A percentile compares a stretch with the other conserved stretches of the same genome.
Conservation (phyloP, 2,888 invertebrate genomes). For the Thera britannica region DNA sequence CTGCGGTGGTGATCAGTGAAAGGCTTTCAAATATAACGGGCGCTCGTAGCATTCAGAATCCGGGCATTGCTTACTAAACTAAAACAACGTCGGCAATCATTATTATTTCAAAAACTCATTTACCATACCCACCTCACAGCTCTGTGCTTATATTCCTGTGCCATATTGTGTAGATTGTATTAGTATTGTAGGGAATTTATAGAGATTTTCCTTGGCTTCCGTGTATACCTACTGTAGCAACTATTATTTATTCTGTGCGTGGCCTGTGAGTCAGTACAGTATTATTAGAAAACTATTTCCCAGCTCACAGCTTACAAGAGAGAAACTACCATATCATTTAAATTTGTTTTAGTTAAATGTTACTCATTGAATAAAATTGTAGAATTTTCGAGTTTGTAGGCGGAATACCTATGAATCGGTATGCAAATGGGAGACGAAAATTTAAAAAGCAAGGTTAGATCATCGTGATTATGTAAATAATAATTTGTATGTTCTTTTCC, state of each 20-base stretch:
- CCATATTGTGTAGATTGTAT: constrained; percentile 39
- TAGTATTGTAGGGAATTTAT: constrained; percentile 67
- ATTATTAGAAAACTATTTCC: constrained; percentile 73
- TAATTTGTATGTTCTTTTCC: neutral
- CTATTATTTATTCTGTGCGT: constrained; percentile 17
- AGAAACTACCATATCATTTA: constrained; percentile 14
- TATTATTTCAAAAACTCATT: neutral
- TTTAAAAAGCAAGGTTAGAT: neutral
- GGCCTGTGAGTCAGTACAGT: constrained; percentile 57
- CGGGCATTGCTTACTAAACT: neutral
- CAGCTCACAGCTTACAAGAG: constrained; percentile 34
- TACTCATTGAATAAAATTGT: neutral
- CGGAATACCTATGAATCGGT: neutral
- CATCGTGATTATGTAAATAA: too few relatives aligned
- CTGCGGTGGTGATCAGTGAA: too few relatives aligned
- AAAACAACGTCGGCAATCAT: neutral
- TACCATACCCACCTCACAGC: neutral
- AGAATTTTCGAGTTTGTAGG: neutral
- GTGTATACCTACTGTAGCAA: constrained; percentile 45
- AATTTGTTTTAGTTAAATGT: constrained; percentile 17
- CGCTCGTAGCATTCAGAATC: neutral
- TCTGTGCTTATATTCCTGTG: neutral
- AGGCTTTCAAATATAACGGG: too few relatives aligned
- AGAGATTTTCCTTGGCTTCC: constrained; percentile 70
- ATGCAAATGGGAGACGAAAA: neutral